Conservation (phyloP, 2,888 invertebrate genomes). For the Limnephilus lunatus region DNA sequence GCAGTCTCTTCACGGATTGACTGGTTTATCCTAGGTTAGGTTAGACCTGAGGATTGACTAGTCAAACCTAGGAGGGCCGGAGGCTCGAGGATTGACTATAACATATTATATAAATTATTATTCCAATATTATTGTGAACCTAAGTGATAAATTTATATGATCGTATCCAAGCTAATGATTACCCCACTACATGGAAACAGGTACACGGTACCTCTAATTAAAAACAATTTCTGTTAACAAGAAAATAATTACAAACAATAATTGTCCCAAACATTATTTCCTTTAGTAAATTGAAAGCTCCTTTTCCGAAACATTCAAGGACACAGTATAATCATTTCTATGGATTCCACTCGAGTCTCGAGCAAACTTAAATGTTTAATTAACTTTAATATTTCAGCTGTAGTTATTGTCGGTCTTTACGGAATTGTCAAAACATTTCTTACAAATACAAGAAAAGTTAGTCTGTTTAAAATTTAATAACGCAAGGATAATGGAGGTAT, state of each 20-base stretch:
- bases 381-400: not conserved
- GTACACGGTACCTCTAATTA: not conserved
- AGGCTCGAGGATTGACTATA: no score
- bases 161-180: not conserved
- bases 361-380: slow-evolving; percentile 2
- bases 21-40: no score
- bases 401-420: not conserved
- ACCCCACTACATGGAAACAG: not conserved
- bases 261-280: not conserved
- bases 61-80: no score
- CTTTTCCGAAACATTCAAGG: not conserved
- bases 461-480: not conserved
- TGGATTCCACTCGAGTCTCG: not conserved
- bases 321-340: not conserved
- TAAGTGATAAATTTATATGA: not conserved
- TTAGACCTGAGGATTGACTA: no score
- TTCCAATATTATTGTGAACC: not conserved
- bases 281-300: not conserved
- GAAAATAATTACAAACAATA: not conserved
- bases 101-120: no score
- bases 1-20: no score
- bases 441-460: not conserved
- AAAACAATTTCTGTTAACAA: not conserved
- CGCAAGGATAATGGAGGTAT: not conserved
- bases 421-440: not conserved